Base-by-base conservation (phyloP, 1,140 invertebrate species). In the Helicoverpa zea region DNA sequence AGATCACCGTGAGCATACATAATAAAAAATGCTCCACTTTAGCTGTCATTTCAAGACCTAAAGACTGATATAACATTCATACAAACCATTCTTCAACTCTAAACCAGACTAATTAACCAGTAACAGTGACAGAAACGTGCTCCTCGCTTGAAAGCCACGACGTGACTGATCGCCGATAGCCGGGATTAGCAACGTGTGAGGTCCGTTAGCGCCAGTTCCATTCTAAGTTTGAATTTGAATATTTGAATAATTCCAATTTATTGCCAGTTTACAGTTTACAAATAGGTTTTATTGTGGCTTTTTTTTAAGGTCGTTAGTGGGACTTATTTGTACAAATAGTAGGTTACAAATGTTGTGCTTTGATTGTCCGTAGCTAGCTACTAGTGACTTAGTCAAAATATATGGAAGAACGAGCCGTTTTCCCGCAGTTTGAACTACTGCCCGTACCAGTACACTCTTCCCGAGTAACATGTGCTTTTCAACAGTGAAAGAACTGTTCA, bases 241-340 rank as follows among this genome's bases (percentile, higher is more conserved):
- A 73, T 73, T 73, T 58, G 12, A 73, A 73, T 73, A 73, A 73
- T 73, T 73, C 70, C 70, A 73, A 73, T 73, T 73, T 73, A 73
- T 73, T 73, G 47, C 7, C 52, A 30, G 51, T 56, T 56, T 43
- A 43, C 43, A 18, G 16, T 30, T 12, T 35, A 35, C 18, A 29
- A 58, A 35, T 56, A 30, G 29, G 23, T 35, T 56, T 52, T 54
- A 9, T 72, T 58, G 23, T 23, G 23, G 1, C 13, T 16, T 58
- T 58, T 30, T 43, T 16, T 43, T 1, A 5, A 14, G 18, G 1
- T 35, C 29, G 52, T 16, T 54, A 35, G 61, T 64, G 23, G 9
- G 2, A 29, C 9, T 43, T 43, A 1, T 43, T 43, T 9, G 35
- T 43, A 5, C 35, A 43, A 43, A 43, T 43, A 43, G 35, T 43